Conservation (phyloP, 1,140 invertebrate genomes). For the Littorina saxatilis region DNA sequence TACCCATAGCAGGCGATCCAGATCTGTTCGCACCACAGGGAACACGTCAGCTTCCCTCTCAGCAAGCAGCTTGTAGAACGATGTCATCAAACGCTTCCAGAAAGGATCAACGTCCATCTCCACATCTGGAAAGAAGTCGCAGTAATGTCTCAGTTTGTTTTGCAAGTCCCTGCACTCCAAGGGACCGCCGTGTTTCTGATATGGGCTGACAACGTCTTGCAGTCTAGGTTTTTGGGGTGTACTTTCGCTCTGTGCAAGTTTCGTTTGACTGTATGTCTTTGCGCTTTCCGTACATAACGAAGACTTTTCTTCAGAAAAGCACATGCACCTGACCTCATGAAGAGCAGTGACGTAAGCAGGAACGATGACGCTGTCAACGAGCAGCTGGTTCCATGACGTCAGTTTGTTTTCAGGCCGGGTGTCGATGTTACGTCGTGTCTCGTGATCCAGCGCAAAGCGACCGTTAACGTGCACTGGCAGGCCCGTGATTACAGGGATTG, state of each 20-base stretch:
- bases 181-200: not conserved
- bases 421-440: slow-evolving; percentile 66
- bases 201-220: too few species aligned
- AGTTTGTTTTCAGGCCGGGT: slow-evolving; percentile 39
- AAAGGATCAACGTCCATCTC: not conserved
- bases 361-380: slow-evolving; percentile 58
- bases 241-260: not conserved
- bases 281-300: not conserved
- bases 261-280: not conserved
- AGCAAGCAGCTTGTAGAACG: slow-evolving; percentile 13
- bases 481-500: slow-evolving; percentile 66
- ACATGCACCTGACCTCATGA: not conserved
- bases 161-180: not conserved
- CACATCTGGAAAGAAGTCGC: not conserved
- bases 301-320: not conserved
- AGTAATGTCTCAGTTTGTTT: not conserved
- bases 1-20: not conserved
- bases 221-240: too few species aligned
- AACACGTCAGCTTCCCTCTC: not conserved
- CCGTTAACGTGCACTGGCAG: slow-evolving; percentile 72
- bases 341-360: slow-evolving; percentile 54
- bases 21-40: not conserved
- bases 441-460: slow-evolving; percentile 71
- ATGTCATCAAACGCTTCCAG: not conserved
- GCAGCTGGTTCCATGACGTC: slow-evolving; percentile 60